Percentiles rank a stretch among this genome's conserved stretches.
Evolutionary conservation across 2,113 vertebrate species (phyloP).

Genomic region (Corydoras maculifer): DNA sequence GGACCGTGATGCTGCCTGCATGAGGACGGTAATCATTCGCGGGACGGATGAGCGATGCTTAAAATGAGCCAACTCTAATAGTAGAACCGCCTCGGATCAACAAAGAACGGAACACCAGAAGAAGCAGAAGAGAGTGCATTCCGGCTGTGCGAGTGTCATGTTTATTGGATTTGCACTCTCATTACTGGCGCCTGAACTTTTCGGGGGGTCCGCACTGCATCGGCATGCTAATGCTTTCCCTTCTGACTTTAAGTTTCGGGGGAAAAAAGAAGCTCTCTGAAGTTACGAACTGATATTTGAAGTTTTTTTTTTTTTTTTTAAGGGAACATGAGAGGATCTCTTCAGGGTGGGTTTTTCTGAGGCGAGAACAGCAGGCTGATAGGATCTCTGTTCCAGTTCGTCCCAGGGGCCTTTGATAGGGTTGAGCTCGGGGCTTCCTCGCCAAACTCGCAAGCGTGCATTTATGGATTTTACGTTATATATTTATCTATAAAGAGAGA

Average conservation of each 20-base stretch:
- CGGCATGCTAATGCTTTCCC: slow-evolving; percentile 30
- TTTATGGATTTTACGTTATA: no score
- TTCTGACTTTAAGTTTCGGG: background rate
- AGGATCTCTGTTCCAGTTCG: slow-evolving; percentile 1
- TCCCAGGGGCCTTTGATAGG: slow-evolving; percentile 25
- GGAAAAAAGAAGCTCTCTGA: slow-evolving; percentile 3
- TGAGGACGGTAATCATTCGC: slow-evolving; percentile 42
- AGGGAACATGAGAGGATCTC: slow-evolving; percentile 19
- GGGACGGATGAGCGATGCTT: slow-evolving; percentile 46
- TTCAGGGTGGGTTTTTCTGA: slow-evolving; percentile 24
- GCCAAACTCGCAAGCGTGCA: no score
- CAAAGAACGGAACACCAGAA: slow-evolving; percentile 16
- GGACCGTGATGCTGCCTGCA: slow-evolving; percentile 25
- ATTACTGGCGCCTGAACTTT: slow-evolving; percentile 49
- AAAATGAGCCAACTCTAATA: slow-evolving; percentile 40
- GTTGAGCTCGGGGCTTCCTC: slow-evolving; percentile 9
- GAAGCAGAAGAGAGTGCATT: slow-evolving; percentile 22
- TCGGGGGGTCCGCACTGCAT: slow-evolving; percentile 43
- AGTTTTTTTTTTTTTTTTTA: background rate
- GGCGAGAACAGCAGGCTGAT: slow-evolving; percentile 27
- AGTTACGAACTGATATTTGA: slow-evolving; percentile 10
- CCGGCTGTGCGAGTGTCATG: slow-evolving; percentile 43
- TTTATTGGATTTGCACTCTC: slow-evolving; percentile 58
- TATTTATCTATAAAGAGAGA: no score
- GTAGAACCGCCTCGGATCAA: slow-evolving; percentile 21